Base-by-base conservation (phyloP, 2,888 invertebrate genomes). In the Parelbella ahira region DNA sequence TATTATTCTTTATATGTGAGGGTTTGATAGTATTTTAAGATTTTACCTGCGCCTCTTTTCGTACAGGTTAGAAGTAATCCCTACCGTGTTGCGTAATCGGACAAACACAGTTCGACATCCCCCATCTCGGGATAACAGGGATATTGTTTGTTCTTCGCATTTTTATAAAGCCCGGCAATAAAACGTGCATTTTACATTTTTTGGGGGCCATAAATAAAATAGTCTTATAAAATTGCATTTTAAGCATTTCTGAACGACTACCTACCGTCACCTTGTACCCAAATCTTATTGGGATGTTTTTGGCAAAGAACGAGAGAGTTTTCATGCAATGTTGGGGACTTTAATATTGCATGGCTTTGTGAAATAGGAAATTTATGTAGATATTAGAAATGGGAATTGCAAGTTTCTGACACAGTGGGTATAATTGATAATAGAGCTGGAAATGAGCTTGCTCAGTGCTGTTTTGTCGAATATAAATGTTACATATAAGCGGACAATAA, bases 111-210 rank as follows among this genome's bases (percentile, higher is more conserved):
- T 56, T 59, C 59, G 75, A 73, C 75, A 56, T 79, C 78, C 80
- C 79, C 74, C 65, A 63, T 74, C 74, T 71, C 63, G 68, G 70
- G 68, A 77, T 73, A 75, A 64, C 75, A 68, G 68, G 67, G 65
- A 70, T 68, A 76, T 81, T 84, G 81, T 86, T 87, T 86, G 84
- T 83, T 81, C 79, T 78, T 73, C 71, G 63, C 73, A 82, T 82
- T 84, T 80, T 80, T 80, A 74, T 71, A 81, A 75, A 78, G 76
- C 77, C 71, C 58, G 58, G 78, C 81, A 84, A 83, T 87, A 86
- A 84, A 87, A 86, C 74, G 83, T 79, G 78, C 76, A 81, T 83
- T 84, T 84, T 79, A 81, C 80, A 84, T 84, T 83, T 82, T 77
- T 76, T 75, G 75, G 71, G 78, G 67, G 68, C 79, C 83, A 83